Evolutionary conservation across 1,140 invertebrate genomes (phyloP).

Genomic region (Micrasema minimum): DNA sequence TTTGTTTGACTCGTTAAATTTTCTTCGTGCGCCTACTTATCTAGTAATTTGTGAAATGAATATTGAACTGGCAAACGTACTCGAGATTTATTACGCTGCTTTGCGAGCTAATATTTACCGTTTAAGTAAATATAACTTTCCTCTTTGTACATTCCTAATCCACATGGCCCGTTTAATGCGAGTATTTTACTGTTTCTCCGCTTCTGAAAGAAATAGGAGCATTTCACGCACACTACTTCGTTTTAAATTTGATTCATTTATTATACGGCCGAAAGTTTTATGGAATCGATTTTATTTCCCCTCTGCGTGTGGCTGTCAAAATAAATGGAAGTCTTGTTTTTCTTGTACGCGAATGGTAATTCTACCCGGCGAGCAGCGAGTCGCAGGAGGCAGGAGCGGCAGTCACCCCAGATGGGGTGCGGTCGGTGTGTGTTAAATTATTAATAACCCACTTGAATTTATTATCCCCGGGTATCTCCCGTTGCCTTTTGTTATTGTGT

Average conservation of each 20-base stretch:
- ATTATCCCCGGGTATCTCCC: slow-evolving; percentile 19
- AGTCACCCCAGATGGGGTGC: slow-evolving; percentile 28
- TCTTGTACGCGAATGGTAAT: slow-evolving; percentile 32
- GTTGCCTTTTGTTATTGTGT: slow-evolving; percentile 19
- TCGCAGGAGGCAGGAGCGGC: too few relatives aligned
- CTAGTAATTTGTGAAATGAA: too few relatives aligned
- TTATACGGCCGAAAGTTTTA: slow-evolving; percentile 19
- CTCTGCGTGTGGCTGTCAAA: slow-evolving; percentile 27
- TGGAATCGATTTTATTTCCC: slow-evolving; percentile 20
- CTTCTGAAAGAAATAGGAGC: slow-evolving; percentile 3
- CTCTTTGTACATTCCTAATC: too few relatives aligned
- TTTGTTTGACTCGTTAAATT: too few relatives aligned
- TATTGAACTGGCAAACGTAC: too few relatives aligned
- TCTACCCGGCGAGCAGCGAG: background rate
- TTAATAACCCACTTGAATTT: slow-evolving; percentile 40
- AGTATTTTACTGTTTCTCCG: background rate
- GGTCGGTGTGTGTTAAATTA: slow-evolving; percentile 30
- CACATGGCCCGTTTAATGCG: background rate
- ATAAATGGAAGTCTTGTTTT: slow-evolving; percentile 34
- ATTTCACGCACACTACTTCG: slow-evolving; percentile 4
- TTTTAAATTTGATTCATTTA: slow-evolving; percentile 22
- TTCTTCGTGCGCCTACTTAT: too few relatives aligned
- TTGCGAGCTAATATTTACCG: too few relatives aligned
- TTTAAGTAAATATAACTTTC: too few relatives aligned
- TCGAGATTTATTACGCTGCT: too few relatives aligned